Conservation (phyloP, 1,140 invertebrate genomes). For the Drosophila navojoa region DNA sequence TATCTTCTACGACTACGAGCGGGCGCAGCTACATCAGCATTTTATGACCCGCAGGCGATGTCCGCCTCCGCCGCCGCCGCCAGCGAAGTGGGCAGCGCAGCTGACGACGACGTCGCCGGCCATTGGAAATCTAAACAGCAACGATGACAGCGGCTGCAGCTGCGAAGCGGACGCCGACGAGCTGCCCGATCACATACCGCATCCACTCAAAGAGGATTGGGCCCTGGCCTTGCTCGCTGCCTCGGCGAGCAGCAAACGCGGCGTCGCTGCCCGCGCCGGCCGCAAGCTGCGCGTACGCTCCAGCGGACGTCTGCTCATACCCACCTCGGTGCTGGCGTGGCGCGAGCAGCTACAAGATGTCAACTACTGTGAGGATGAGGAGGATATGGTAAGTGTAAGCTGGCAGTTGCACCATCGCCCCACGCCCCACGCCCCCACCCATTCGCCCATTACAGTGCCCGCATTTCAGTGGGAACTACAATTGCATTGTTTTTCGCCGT, state of each 20-base stretch:
- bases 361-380: conserved; percentile 78
- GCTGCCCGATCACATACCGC: conserved; percentile 32
- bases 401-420: neutral
- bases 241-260: conserved; percentile 53
- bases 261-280: conserved; percentile 47
- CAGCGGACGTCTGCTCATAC: conserved; percentile 48
- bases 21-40: conserved; percentile 49
- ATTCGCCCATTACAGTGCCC: neutral
- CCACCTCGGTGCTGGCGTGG: conserved; percentile 74
- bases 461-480: conserved; percentile 47
- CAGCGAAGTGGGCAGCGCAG: neutral
- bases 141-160: conserved; percentile 68
- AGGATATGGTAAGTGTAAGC: conserved; percentile 78
- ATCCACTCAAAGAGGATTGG: conserved; percentile 65
- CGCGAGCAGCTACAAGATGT: conserved; percentile 63
- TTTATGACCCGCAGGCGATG: conserved; percentile 68
- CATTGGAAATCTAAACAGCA: conserved; percentile 8
- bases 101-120: neutral
- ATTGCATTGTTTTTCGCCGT: conserved; percentile 40
- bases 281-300: conserved; percentile 64
- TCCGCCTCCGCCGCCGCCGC: conserved; percentile 46
- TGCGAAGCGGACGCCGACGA: conserved; percentile 54
- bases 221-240: conserved; percentile 58
- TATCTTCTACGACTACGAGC: conserved; percentile 79
- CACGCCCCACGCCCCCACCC: conserved; percentile 5